phyloP scores from a whole-genome alignment of 64 coral and sea anemone genomes.

The Actinia equina region DNA sequence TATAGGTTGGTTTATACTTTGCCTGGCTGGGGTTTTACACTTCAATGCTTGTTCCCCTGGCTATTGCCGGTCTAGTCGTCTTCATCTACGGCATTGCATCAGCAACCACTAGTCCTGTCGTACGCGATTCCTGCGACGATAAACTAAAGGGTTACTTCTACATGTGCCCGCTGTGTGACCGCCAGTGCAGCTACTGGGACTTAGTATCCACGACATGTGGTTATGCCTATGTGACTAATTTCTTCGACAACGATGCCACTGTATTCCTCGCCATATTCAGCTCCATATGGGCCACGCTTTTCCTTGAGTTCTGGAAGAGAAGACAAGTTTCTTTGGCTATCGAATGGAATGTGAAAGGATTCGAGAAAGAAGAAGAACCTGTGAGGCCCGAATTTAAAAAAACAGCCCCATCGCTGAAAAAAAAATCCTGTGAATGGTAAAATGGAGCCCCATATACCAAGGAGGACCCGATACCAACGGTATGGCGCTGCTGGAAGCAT shows the following conservation, averaged over 20 bases:
- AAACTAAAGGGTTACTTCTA: conserved; percentile 40
- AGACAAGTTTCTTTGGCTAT: conserved; percentile 57
- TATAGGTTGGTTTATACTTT: conserved; percentile 58
- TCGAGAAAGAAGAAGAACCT: conserved; percentile 54
- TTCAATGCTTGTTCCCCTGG: conserved; percentile 60
- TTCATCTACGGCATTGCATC: conserved; percentile 56
- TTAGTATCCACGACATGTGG: conserved; percentile 40
- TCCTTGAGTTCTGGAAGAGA: conserved; percentile 92
- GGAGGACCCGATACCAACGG: conserved; percentile 33
- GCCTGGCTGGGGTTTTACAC: conserved; percentile 82
- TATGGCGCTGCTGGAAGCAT: conserved; percentile 30
- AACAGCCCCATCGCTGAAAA: conserved; percentile 50
- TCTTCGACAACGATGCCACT: conserved; percentile 72
- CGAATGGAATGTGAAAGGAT: conserved; percentile 65
- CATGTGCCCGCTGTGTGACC: conserved; percentile 81
- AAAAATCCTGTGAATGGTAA: conserved; percentile 55
- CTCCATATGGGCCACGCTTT: conserved; percentile 81
- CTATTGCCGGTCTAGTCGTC: conserved; percentile 58
- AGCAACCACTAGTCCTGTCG: conserved; percentile 38
- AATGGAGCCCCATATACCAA: conserved; percentile 50
- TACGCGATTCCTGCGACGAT: conserved; percentile 52
- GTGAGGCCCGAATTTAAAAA: conserved; percentile 57
- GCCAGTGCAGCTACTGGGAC: conserved; percentile 69
- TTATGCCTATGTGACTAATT: conserved; percentile 63
- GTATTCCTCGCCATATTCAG: conserved; percentile 61